Base-by-base conservation (phyloP, 2,797 vertebrate genomes). In the Pipistrellus pygmaeus region DNA sequence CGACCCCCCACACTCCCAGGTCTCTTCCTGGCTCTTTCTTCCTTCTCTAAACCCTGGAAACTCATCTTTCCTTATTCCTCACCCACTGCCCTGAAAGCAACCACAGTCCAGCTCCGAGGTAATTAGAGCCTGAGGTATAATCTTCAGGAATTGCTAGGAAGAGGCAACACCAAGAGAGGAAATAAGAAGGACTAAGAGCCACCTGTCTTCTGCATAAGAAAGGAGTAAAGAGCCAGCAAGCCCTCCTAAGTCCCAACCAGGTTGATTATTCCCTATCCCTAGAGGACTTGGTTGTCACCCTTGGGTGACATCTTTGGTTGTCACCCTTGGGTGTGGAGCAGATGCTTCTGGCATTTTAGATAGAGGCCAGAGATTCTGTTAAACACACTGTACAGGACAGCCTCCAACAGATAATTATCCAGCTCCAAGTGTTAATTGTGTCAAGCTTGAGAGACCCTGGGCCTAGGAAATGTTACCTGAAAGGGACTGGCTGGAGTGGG, bases 121-220 rank as follows among this genome's bases (percentile, higher is more conserved):
- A 77, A 23, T 21, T 35, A 55, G 2, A 30, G 3, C 32, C 55
- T 5, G n/a, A 55, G 21, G 48, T 17, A 30, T n/a, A 7, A 77
- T 46, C 62, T 71, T 62, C 38, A 64, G 55, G 66, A 64, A n/a
- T 4, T 55, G 57, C 35, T 46, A 17, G 3, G 69, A 68, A 71
- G 55, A 30, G 30, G 27, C 76, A 76, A 64, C 48, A 2, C 0
- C 0, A 4, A 17, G 12, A 38, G 62, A 25, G 35, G 27, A 48
- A 44, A 12, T 3, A 1, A 9, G 20, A 35, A 9, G 14, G 9
- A 3, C 3, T 15, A 81, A 76, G 72, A 2, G 11, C 15, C 17
- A 3, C 9, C 4, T 4, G 0, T 0, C 2, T 21, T 41, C 72
- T 21, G 35, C 2, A 5, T 8, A 6, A 72, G 76, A n/a, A 32